These are phyloP conservation scores for Alentia gelatinosa DNA, from an alignment of 2,888 invertebrate genomes.

Conservation along the genomic window DNA sequence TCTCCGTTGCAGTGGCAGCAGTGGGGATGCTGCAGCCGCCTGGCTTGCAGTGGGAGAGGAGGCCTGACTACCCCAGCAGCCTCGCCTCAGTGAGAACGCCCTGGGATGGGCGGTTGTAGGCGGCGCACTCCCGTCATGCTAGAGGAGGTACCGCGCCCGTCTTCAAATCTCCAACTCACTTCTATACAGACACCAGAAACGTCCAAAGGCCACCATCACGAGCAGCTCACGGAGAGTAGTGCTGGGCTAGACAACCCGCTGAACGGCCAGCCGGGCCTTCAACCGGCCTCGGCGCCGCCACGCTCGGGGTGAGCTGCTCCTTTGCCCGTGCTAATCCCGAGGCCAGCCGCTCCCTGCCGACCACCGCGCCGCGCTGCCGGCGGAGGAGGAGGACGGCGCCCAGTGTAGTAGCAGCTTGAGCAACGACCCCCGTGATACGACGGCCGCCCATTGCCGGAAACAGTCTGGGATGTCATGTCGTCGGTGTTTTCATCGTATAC, in stretches of 20 bases:
- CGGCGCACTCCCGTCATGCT: conserved; percentile 31
- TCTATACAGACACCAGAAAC: not conserved
- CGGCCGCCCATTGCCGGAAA: not conserved
- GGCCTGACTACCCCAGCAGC: not conserved
- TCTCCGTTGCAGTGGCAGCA: not conserved
- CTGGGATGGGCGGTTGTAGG: conserved; percentile 23
- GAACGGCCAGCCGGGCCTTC: no score
- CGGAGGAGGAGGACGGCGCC: not conserved
- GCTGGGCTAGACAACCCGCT: no score
- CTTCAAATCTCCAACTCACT: not conserved
- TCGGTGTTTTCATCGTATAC: conserved; percentile 49
- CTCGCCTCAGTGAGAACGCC: not conserved
- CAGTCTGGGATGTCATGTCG: conserved; percentile 51
- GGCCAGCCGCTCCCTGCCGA: not conserved
- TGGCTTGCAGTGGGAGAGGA: not conserved
- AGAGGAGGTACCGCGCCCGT: not conserved
- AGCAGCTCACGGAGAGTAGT: no score
- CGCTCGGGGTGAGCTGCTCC: not conserved
- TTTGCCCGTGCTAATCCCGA: not conserved
- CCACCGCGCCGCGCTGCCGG: not conserved
- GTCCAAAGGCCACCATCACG: no score
- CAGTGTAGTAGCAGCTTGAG: not conserved
- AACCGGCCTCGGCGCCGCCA: not conserved
- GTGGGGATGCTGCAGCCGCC: conserved; percentile 25
- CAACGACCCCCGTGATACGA: not conserved